A percentile compares a stretch with the other conserved stretches of the same genome.
phyloP scores from a whole-genome alignment of 2,888 invertebrate genomes.

The Pachliopta kotzebuea region DNA sequence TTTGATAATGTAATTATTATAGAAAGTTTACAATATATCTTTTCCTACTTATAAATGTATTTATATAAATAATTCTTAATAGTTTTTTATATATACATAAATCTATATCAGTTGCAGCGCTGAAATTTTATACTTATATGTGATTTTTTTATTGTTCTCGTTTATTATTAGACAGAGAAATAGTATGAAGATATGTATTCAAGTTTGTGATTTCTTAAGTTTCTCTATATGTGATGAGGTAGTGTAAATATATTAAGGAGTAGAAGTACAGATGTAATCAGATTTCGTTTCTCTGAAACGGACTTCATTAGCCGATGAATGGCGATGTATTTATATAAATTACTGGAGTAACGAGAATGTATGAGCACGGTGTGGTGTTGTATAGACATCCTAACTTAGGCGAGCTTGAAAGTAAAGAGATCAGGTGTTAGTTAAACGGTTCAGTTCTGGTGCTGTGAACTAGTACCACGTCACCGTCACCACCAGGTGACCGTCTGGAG shows the following conservation, averaged over 20 bases:
- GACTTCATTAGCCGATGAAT: too few species aligned
- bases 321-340: too few species aligned
- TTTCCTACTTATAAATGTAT: constrained; percentile 4
- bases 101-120: neutral
- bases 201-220: constrained; percentile 37
- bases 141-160: constrained; percentile 8
- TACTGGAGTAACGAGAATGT: too few species aligned
- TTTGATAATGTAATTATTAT: neutral
- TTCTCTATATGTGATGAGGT: constrained; percentile 43
- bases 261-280: constrained; percentile 34
- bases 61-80: neutral
- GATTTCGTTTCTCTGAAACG: neutral
- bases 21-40: neutral
- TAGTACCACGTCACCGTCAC: too few species aligned
- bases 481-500: too few species aligned
- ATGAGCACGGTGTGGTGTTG: too few species aligned
- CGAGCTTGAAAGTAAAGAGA: too few species aligned
- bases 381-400: too few species aligned
- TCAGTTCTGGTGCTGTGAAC: too few species aligned
- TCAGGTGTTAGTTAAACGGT: too few species aligned
- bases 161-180: neutral
- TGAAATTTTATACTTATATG: constrained; percentile 1
- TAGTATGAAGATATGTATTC: constrained; percentile 23
- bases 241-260: constrained; percentile 40
- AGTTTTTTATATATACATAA: neutral